phyloP scores from a whole-genome alignment of 2,797 vertebrate genomes.

The Helostoma temminkii region DNA sequence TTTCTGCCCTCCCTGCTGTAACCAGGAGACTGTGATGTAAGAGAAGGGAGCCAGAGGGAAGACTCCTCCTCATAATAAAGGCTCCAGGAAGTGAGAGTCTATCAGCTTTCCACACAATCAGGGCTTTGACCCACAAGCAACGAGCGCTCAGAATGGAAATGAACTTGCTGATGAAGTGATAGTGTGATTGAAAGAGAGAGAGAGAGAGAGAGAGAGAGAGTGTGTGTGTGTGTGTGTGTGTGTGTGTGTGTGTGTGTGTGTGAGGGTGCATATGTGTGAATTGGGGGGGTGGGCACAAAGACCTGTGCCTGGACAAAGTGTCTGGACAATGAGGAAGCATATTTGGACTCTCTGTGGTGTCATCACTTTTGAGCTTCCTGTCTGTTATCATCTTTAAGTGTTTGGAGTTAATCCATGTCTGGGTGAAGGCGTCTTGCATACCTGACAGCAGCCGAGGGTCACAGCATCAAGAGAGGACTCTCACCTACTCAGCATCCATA shows the following conservation, averaged over 20 bases:
- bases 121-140: slow-evolving; percentile 67
- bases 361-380: slow-evolving; percentile 29
- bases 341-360: slow-evolving; percentile 39
- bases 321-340: slow-evolving; percentile 50
- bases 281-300: slow-evolving; percentile 9
- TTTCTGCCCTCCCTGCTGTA: slow-evolving; percentile 30
- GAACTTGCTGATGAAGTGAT: slow-evolving; percentile 54
- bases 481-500: slow-evolving; percentile 59
- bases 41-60: slow-evolving; percentile 52
- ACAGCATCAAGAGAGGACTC: slow-evolving; percentile 44
- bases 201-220: no score
- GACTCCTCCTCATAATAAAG: slow-evolving; percentile 46
- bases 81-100: slow-evolving; percentile 46
- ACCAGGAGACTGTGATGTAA: slow-evolving; percentile 52
- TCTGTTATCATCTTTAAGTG: slow-evolving; percentile 31
- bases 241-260: slow-evolving; percentile 28
- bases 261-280: slow-evolving; percentile 17
- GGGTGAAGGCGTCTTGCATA: slow-evolving; percentile 41
- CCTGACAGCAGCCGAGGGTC: slow-evolving; percentile 58
- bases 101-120: slow-evolving; percentile 71
- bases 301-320: slow-evolving; percentile 34
- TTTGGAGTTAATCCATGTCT: slow-evolving; percentile 27
- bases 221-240: slow-evolving; percentile 23
- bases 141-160: slow-evolving; percentile 71
- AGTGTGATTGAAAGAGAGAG: slow-evolving; percentile 37